Percentiles rank a stretch among this genome's conserved stretches.
Evolutionary conservation across 2,797 vertebrate species (phyloP).

Genomic region (Epinephelus malabaricus): DNA sequence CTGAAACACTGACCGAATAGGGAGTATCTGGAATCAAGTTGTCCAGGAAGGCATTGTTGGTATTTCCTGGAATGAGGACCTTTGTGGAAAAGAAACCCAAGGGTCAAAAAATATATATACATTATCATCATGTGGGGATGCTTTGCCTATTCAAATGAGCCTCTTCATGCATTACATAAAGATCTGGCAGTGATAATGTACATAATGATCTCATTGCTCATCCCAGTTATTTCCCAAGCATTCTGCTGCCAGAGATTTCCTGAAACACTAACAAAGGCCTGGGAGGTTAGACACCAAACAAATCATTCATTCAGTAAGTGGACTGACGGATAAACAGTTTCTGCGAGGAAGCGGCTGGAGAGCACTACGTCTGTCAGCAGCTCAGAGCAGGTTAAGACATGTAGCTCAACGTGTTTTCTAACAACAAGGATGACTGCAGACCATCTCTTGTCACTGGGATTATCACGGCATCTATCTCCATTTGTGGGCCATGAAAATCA

Average conservation of each 20-base stretch:
- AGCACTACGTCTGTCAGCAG: background rate
- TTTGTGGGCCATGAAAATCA: slow-evolving; percentile 6
- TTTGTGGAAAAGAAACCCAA: slow-evolving; percentile 63
- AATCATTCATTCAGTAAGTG: slow-evolving; percentile 52
- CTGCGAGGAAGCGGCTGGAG: slow-evolving; percentile 43
- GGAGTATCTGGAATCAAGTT: slow-evolving; percentile 92
- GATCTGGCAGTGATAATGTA: slow-evolving; percentile 72
- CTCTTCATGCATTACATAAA: slow-evolving; percentile 44
- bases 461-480: slow-evolving; percentile 34
- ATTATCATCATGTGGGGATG: background rate
- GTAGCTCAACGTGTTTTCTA: background rate
- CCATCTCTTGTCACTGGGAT: slow-evolving; percentile 47
- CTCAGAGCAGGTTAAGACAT: slow-evolving; percentile 10
- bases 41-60: slow-evolving; percentile 90
- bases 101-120: slow-evolving; percentile 4
- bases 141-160: slow-evolving; percentile 41
- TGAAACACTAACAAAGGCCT: slow-evolving; percentile 75
- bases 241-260: slow-evolving; percentile 59
- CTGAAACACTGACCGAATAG: slow-evolving; percentile 89
- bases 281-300: slow-evolving; percentile 64
- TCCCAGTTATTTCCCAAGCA: slow-evolving; percentile 51
- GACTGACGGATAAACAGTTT: slow-evolving; percentile 60
- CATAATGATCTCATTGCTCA: slow-evolving; percentile 79
- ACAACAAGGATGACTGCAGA: slow-evolving; percentile 3
- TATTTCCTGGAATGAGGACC: slow-evolving; percentile 92